Percentiles rank a stretch among this genome's conserved stretches.
phyloP scores from a whole-genome alignment of 2,888 invertebrate species.

The Drosophila kanekoi region DNA sequence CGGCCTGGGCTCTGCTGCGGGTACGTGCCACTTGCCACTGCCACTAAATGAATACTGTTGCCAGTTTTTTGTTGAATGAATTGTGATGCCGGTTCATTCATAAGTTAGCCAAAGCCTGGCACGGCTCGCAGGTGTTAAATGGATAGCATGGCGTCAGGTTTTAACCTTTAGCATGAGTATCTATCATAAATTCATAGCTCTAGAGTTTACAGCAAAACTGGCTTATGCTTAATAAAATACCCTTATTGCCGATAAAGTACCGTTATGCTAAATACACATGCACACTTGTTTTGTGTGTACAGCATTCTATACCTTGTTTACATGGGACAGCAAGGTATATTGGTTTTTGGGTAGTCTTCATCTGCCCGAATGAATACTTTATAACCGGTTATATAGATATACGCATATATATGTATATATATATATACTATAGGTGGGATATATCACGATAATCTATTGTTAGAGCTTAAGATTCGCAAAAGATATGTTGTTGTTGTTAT shows the following conservation, averaged over 20 bases:
- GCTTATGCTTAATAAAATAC: background rate
- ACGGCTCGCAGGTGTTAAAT: conserved; percentile 20
- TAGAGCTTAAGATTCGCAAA: no score
- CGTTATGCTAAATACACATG: background rate
- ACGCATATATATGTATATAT: no score
- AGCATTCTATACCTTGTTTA: background rate
- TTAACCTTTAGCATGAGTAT: conserved; percentile 12
- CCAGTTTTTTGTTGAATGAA: conserved; percentile 31
- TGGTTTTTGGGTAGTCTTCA: background rate
- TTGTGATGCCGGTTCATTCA: conserved; percentile 40
- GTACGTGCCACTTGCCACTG: conserved; percentile 43
- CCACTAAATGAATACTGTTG: conserved; percentile 24
- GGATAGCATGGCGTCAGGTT: conserved; percentile 5
- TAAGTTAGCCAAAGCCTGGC: conserved; percentile 29
- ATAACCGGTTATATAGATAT: no score
- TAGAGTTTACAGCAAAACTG: background rate
- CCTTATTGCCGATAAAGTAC: background rate
- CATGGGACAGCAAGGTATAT: background rate
- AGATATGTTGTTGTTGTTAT: no score
- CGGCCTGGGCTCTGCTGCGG: conserved; percentile 20
- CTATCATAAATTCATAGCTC: background rate
- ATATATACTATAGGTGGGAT: no score
- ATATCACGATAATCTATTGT: no score
- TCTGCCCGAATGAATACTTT: no score
- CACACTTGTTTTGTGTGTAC: background rate